Percentiles rank a stretch among this genome's conserved stretches.
These are phyloP conservation scores for Chaenogobius annularis DNA, from an alignment of 2,113 vertebrate species.

Conservation along the genomic window DNA sequence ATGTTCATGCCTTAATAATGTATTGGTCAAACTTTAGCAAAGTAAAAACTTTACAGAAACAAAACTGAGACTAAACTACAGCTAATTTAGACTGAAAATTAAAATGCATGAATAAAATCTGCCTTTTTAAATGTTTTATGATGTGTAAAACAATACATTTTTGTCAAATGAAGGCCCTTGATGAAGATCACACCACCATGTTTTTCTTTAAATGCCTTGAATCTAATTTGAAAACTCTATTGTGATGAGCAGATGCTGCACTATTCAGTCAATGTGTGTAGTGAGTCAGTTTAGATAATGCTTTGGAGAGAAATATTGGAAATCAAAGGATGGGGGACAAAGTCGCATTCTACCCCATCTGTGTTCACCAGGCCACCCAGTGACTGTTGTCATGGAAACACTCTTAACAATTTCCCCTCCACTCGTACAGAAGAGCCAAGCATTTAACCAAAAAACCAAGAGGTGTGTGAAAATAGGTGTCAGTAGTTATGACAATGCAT, in stretches of 20 bases:
- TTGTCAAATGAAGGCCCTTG: too few species aligned
- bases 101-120: too few species aligned
- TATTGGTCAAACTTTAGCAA: too few species aligned
- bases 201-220: neutral
- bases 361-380: slow-evolving; percentile 48
- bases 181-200: too few species aligned
- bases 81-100: too few species aligned
- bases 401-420: slow-evolving; percentile 49
- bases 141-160: too few species aligned
- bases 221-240: neutral
- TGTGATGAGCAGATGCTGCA: neutral
- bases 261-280: neutral
- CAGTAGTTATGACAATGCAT: too few species aligned
- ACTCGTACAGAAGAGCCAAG: slow-evolving; percentile 13
- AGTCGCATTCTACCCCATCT: slow-evolving; percentile 25
- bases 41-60: too few species aligned
- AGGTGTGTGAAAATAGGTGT: slow-evolving; percentile 40
- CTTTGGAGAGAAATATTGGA: slow-evolving; percentile 22
- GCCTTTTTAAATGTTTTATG: too few species aligned
- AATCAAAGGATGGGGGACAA: slow-evolving; percentile 26
- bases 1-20: too few species aligned
- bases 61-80: too few species aligned
- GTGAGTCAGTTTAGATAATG: neutral
- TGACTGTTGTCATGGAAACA: slow-evolving; percentile 54
- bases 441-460: slow-evolving; percentile 43